A percentile compares a stretch with the other conserved stretches of the same genome.
These are phyloP conservation scores for Elephantulus edwardii DNA, from an alignment of 2,113 vertebrate species.

Conservation along the genomic window DNA sequence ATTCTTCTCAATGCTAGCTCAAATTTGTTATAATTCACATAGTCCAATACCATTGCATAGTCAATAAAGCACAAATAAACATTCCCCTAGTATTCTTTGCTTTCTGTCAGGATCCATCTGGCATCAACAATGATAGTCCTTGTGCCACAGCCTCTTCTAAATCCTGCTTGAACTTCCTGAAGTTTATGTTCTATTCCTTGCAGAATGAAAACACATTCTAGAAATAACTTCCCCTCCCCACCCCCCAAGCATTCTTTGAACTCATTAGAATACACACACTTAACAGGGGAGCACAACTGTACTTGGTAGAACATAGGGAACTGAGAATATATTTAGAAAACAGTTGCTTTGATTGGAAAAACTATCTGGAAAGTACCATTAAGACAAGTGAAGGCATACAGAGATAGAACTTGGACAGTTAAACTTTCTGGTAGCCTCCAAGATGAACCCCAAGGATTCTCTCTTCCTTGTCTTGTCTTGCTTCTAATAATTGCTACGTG, in stretches of 20 bases:
- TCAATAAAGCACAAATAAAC: too few relatives aligned
- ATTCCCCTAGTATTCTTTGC: too few relatives aligned
- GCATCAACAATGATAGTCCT: neutral
- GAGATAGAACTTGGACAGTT: neutral
- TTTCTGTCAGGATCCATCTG: too few relatives aligned
- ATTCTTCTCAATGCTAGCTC: too few relatives aligned
- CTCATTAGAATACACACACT: neutral
- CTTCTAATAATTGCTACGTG: neutral
- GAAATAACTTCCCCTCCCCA: neutral
- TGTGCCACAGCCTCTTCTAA: too few relatives aligned
- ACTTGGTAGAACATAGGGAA: slow-evolving; percentile 12
- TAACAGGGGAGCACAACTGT: neutral
- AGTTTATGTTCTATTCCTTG: neutral
- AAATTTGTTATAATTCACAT: too few relatives aligned
- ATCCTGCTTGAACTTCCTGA: too few relatives aligned
- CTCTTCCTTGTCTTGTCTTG: neutral
- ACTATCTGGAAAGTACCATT: neutral
- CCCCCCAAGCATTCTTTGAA: neutral
- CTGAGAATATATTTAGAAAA: neutral
- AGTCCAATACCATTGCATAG: too few relatives aligned
- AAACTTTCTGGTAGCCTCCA: neutral
- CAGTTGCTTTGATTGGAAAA: neutral
- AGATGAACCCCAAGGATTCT: neutral
- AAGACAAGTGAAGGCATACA: neutral
- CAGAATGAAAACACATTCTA: neutral